These are phyloP conservation scores for Agapornis roseicollis DNA, from an alignment of 2,113 vertebrate species.

Conservation along the genomic window DNA sequence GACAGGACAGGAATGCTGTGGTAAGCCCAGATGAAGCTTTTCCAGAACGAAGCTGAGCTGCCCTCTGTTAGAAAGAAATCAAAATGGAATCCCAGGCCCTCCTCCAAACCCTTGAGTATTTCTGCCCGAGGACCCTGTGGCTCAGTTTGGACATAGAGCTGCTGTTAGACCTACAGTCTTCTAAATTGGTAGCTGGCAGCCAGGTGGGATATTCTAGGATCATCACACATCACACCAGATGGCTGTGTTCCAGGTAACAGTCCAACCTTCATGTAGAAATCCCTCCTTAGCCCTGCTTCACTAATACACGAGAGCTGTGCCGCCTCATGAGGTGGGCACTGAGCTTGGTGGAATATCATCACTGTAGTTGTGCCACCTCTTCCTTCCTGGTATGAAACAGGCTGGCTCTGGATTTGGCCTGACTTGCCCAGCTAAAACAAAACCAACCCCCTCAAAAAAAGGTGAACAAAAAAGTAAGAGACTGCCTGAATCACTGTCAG, in stretches of 20 bases:
- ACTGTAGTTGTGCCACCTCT: neutral
- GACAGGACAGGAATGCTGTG: neutral
- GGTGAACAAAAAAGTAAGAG: neutral
- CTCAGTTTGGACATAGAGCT: neutral
- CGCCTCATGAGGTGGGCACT: fast-evolving
- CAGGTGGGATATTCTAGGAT: neutral
- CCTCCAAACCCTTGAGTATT: neutral
- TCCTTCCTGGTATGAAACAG: neutral
- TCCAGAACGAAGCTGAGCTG: neutral
- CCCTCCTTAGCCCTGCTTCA: neutral
- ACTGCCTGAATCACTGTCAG: conserved; percentile 57
- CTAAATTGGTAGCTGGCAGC: neutral
- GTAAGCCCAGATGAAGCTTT: neutral
- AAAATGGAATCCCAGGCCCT: neutral
- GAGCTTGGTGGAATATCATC: neutral
- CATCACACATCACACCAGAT: neutral
- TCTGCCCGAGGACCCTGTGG: neutral
- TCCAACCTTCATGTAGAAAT: neutral
- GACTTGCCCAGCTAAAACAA: conserved; percentile 36
- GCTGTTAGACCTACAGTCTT: neutral
- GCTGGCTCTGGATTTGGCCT: neutral
- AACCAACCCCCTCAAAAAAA: conserved; percentile 27
- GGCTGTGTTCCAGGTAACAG: neutral
- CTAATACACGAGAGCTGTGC: neutral
- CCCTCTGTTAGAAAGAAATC: neutral